Percentiles rank a stretch among this genome's conserved stretches.
These are phyloP conservation scores for Cyrtonyx montezumae DNA, from an alignment of 2,113 vertebrate genomes.

Conservation along the genomic window DNA sequence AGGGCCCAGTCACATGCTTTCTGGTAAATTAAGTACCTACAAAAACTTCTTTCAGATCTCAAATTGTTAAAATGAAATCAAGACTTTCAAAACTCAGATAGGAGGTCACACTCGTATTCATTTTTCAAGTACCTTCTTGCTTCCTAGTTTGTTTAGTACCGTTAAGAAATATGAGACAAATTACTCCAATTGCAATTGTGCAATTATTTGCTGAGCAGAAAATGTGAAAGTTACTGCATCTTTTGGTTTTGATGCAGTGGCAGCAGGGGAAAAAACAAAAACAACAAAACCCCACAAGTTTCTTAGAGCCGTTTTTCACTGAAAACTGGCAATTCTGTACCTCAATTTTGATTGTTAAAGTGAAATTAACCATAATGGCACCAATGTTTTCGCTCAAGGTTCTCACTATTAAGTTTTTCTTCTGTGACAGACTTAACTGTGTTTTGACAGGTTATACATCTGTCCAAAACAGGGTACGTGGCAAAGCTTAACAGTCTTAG, in stretches of 20 bases:
- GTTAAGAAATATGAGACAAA: background rate
- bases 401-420: background rate
- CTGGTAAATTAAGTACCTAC: background rate
- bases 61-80: background rate
- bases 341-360: background rate
- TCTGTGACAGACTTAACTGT: background rate
- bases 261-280: background rate
- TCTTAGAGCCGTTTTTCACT: background rate
- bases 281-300: background rate
- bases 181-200: background rate
- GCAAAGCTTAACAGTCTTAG: background rate
- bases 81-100: background rate
- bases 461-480: background rate
- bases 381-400: background rate
- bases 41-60: background rate
- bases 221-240: background rate
- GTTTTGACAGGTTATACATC: background rate
- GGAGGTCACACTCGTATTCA: fast-evolving
- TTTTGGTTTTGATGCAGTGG: background rate
- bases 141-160: background rate
- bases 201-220: background rate
- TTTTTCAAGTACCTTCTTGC: background rate
- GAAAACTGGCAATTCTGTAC: background rate
- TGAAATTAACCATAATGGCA: background rate
- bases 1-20: background rate